These are phyloP conservation scores for Leptarthrus brevirostris DNA, from an alignment of 2,888 invertebrate genomes.

Conservation along the genomic window DNA sequence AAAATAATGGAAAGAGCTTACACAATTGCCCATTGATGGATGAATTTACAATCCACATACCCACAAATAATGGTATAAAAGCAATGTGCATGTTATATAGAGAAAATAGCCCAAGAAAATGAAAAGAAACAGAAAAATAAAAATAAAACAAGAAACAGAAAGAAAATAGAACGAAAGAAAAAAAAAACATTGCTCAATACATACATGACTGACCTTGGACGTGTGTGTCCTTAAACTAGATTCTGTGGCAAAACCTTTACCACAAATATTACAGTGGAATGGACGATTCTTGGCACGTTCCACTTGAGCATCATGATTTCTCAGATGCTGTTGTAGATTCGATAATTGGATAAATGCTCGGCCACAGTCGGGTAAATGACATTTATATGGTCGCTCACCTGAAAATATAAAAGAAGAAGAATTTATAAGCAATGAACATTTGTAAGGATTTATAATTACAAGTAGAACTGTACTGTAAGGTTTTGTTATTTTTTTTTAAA, in stretches of 20 bases:
- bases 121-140: constrained; percentile 21
- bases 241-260: constrained; percentile 96
- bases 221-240: constrained; percentile 95
- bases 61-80: too few species aligned
- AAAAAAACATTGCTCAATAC: constrained; percentile 49
- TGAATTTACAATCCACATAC: too few species aligned
- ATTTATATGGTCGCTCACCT: constrained; percentile 98
- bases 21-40: too few species aligned
- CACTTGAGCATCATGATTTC: constrained; percentile 96
- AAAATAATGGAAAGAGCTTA: too few species aligned
- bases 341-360: constrained; percentile 96
- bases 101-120: constrained; percentile 9
- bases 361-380: constrained; percentile 94
- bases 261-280: constrained; percentile 96
- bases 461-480: too few species aligned
- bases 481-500: too few species aligned
- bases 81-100: background rate
- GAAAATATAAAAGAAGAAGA: constrained; percentile 66
- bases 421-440: too few species aligned
- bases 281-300: constrained; percentile 94
- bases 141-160: constrained; percentile 41
- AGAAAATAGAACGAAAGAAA: constrained; percentile 42
- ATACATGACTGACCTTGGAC: constrained; percentile 88
- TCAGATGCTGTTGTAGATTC: constrained; percentile 93
- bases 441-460: too few species aligned